Base-by-base conservation (phyloP, 2,888 invertebrate species). In the Dryocosmus kuriphilus region DNA sequence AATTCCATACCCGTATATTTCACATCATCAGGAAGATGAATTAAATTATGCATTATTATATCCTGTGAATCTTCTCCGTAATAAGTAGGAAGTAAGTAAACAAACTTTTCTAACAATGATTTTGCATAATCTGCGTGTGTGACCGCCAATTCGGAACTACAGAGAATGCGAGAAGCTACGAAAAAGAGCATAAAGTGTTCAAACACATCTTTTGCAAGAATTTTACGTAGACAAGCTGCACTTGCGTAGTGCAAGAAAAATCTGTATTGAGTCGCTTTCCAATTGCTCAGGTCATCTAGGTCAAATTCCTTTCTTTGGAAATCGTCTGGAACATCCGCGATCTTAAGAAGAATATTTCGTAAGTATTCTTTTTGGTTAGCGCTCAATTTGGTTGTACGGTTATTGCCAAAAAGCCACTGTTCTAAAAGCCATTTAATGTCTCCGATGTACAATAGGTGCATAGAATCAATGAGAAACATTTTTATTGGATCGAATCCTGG, bases 231-330 rank as follows among this genome's bases (percentile, higher is more conserved):
- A 22, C 79, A 61, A 19, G 83, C 32, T 22, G 82, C 80, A 67
- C 74, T 60, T 46, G 62, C 79, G 41, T 73, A 79, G 65, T 32
- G 73, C 22, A 62, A 71, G 77, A 73, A 77, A 62, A 78, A 83
- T 16, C 79, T 57, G 30, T 65, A 80, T 77, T 84, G 81, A 19
- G 82, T 85, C 11, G 83, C 83, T 78, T 84, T 84, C 82, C 84
- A 84, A 30, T 75, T 77, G 16, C 19, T 19, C 1, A 77, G 32
- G 2, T 81, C 75, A 19, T 74, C 55, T 2, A 81, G 55, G 19
- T 82, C 82, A 61, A 82, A 83, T 27, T 78, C 75, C 11, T 79
- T 83, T n/a, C 84, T 63, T 81, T 85, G 83, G 67, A 86, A 86
- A 76, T 85, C 84, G 6, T 55, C 16, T 38, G 80, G 77, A 22